Conservation (phyloP, 2,888 invertebrate genomes). For the Cheilosia grossa region DNA sequence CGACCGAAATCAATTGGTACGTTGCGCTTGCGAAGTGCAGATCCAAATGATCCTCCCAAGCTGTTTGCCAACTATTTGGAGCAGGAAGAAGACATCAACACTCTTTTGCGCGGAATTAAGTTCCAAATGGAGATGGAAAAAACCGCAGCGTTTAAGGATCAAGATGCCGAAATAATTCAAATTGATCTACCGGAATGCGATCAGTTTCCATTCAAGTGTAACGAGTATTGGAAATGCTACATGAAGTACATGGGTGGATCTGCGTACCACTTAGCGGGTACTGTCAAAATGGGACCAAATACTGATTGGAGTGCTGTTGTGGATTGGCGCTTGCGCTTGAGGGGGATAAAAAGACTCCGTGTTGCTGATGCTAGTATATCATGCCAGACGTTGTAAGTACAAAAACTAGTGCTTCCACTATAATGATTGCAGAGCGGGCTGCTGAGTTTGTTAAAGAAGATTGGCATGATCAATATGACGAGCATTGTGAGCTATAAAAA, state of each 20-base stretch:
- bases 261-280: conserved; percentile 88
- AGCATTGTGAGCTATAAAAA: background rate
- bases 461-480: conserved; percentile 57
- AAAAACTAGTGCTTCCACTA: conserved; percentile 91
- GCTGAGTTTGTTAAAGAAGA: conserved; percentile 84
- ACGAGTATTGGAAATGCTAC: conserved; percentile 87
- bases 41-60: conserved; percentile 85
- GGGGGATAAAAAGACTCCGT: conserved; percentile 86
- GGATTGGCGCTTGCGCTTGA: conserved; percentile 86
- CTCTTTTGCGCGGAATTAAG: conserved; percentile 80
- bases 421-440: conserved; percentile 94
- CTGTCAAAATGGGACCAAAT: conserved; percentile 88
- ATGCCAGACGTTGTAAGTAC: conserved; percentile 90
- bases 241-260: conserved; percentile 86
- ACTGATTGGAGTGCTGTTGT: conserved; percentile 87
- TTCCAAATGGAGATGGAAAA: conserved; percentile 80
- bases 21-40: conserved; percentile 83
- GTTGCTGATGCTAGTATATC: conserved; percentile 90
- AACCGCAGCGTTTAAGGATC: conserved; percentile 82
- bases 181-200: conserved; percentile 78
- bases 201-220: conserved; percentile 76
- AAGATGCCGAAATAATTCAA: conserved; percentile 79
- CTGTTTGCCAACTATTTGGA: conserved; percentile 85
- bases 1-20: conserved; percentile 83
- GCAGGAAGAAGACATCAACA: conserved; percentile 83